A percentile compares a stretch with the other conserved stretches of the same genome.
Evolutionary conservation across 2,888 invertebrate genomes (phyloP).

Genomic region (Melipona beecheii): DNA sequence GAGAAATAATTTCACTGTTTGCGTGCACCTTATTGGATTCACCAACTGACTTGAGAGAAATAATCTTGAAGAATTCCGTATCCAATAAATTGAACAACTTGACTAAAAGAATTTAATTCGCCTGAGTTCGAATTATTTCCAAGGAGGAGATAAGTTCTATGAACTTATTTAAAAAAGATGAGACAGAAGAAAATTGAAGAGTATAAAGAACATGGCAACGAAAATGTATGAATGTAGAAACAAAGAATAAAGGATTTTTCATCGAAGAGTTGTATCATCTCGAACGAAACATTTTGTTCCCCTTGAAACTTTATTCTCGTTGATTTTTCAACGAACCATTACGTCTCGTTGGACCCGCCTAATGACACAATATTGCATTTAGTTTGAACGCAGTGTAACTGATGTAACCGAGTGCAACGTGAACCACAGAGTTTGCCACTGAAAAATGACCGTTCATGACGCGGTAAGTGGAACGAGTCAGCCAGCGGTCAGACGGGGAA

Average conservation of each 20-base stretch:
- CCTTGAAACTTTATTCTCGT: not conserved
- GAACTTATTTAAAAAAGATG: not conserved
- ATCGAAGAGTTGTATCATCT: not conserved
- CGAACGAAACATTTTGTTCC: not conserved
- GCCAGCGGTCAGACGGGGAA: conserved; percentile 46
- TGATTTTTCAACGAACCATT: not conserved
- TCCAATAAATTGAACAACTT: not conserved
- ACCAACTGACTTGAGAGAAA: not conserved
- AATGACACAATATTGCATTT: not conserved
- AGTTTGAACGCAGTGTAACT: not conserved
- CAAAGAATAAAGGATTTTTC: not conserved
- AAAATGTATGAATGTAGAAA: not conserved
- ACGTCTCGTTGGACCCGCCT: not conserved
- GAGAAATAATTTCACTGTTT: not conserved
- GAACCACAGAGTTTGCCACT: not conserved
- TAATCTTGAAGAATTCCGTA: not conserved
- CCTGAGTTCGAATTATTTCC: not conserved
- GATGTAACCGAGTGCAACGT: not conserved
- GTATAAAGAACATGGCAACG: not conserved
- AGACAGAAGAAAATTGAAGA: not conserved
- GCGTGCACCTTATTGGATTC: not conserved
- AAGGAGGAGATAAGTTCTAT: too few species aligned
- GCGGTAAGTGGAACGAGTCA: conserved; percentile 48
- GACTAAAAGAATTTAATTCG: not conserved
- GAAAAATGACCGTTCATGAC: conserved; percentile 14